phyloP scores from a whole-genome alignment of 2,888 invertebrate species.

The Morpho achilles region DNA sequence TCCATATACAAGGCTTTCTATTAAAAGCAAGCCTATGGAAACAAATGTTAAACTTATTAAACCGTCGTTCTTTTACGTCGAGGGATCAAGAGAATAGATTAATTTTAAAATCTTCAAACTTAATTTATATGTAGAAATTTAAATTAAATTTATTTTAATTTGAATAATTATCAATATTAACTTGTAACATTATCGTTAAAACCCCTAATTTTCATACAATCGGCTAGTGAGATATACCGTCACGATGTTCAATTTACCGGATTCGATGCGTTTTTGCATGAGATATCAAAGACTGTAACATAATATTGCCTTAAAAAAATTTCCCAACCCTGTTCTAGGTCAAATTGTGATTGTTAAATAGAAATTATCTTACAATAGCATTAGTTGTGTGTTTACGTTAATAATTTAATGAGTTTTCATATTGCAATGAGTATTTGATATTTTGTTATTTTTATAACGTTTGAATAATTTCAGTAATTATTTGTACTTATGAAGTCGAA shows the following conservation, averaged over 20 bases:
- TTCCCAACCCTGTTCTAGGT: constrained; percentile 17
- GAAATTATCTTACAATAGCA: constrained; percentile 17
- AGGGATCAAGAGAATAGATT: too few relatives aligned
- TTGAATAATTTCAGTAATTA: constrained; percentile 49
- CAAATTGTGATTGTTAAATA: constrained; percentile 12
- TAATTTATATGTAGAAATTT: too few relatives aligned
- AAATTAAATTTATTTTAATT: too few relatives aligned
- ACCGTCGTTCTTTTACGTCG: too few relatives aligned
- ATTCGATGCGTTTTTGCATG: constrained; percentile 14
- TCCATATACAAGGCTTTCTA: too few relatives aligned
- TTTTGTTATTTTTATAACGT: constrained; percentile 58
- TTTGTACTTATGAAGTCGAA: constrained; percentile 64
- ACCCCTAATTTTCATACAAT: constrained; percentile 4
- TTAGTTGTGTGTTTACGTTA: constrained; percentile 28
- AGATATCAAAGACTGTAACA: constrained; percentile 26
- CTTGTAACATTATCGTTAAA: background rate
- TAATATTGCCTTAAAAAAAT: constrained; percentile 27
- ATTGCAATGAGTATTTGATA: constrained; percentile 30
- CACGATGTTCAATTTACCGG: constrained; percentile 5
- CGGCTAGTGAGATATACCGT: constrained; percentile 4
- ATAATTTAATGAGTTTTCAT: constrained; percentile 30
- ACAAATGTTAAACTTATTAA: too few relatives aligned
- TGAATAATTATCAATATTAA: too few relatives aligned
- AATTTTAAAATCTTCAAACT: too few relatives aligned
- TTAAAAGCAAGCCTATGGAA: too few relatives aligned